Conservation (phyloP, 2,113 vertebrate genomes). For the Dicrurus megarhynchus region DNA sequence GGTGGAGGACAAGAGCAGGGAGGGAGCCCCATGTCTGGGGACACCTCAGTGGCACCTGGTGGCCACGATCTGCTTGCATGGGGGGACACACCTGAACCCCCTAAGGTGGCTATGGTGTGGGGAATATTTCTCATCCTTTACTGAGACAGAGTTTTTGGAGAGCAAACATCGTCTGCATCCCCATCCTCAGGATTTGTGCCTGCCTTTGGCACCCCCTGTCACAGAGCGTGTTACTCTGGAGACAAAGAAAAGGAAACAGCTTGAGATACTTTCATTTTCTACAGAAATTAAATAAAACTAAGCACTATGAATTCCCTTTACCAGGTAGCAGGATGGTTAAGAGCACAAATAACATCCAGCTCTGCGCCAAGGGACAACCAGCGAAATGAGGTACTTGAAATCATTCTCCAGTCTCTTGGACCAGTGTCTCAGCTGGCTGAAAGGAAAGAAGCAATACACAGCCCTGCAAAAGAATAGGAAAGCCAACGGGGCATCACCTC, state of each 20-base stretch:
- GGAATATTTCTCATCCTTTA: neutral
- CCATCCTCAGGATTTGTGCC: neutral
- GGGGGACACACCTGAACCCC: neutral
- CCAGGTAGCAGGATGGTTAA: neutral
- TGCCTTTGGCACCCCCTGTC: neutral
- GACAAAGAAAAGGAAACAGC: neutral
- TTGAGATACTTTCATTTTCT: neutral
- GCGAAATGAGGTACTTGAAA: neutral
- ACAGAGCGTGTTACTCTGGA: neutral
- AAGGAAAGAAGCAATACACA: neutral
- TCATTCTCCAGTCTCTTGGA: neutral
- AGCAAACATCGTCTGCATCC: neutral
- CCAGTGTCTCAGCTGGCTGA: neutral
- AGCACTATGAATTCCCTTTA: neutral
- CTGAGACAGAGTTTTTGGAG: neutral
- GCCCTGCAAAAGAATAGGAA: neutral
- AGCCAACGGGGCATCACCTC: neutral
- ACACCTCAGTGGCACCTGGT: neutral
- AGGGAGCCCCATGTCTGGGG: neutral
- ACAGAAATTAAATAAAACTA: neutral
- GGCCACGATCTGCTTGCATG: accelerated
- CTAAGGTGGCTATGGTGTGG: neutral
- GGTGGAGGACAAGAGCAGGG: neutral
- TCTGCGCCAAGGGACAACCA: neutral
- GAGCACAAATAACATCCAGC: neutral